Percentiles rank a stretch among this genome's conserved stretches.
phyloP scores from a whole-genome alignment of 1,140 invertebrate species.

The Caenorhabditis remanei region DNA sequence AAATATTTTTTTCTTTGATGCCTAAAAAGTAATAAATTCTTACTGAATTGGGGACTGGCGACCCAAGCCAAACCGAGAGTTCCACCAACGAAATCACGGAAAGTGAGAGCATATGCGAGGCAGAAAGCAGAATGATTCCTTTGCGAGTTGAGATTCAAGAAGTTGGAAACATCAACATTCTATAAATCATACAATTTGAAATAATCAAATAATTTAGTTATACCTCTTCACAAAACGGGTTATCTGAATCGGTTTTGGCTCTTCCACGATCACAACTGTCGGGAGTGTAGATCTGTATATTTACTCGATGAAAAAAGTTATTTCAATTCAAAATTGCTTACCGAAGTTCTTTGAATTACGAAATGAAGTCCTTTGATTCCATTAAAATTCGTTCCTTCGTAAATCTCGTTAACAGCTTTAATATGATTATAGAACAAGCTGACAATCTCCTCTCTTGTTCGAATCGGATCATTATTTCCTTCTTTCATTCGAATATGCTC shows the following conservation, averaged over 20 bases:
- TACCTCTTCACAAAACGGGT: constrained; percentile 95
- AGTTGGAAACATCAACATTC: constrained; percentile 99
- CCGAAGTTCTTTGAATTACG: constrained; percentile 95
- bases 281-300: constrained; percentile 79
- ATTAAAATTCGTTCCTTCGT: constrained; percentile 92
- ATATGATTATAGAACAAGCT: constrained; percentile 97
- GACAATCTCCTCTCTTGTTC: constrained; percentile 93
- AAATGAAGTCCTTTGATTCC: constrained; percentile 95
- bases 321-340: constrained; percentile 78
- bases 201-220: not conserved
- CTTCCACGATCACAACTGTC: constrained; percentile 75
- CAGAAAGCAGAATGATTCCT: constrained; percentile 98
- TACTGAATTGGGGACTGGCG: constrained; percentile 84
- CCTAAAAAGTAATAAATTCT: not conserved
- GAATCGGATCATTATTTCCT: constrained; percentile 74
- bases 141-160: constrained; percentile 95
- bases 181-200: constrained; percentile 81
- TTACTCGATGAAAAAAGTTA: not conserved
- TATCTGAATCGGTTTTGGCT: constrained; percentile 78
- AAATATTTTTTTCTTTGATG: constrained; percentile 15
- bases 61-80: constrained; percentile 98
- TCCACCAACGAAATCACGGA: constrained; percentile 92
- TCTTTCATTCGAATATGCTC: constrained; percentile 83
- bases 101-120: constrained; percentile 97
- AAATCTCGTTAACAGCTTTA: constrained; percentile 97